Percentiles rank a stretch among this genome's conserved stretches.
Evolutionary conservation across 1,140 invertebrate genomes (phyloP).

Genomic region (Zaprionus nigranus): DNA sequence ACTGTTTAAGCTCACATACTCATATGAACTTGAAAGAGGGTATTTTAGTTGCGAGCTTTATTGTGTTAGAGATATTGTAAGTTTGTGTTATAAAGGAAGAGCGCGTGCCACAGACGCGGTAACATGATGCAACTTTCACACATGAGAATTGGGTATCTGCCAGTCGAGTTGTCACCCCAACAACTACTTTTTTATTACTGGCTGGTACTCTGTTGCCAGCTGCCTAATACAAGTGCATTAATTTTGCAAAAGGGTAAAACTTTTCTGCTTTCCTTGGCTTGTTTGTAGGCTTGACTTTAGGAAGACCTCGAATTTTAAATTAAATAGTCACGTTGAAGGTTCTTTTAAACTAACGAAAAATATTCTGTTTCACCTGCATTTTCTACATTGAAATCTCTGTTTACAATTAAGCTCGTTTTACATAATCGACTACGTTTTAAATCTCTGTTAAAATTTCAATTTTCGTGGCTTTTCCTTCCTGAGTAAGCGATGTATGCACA

Average conservation of each 20-base stretch:
- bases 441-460: not conserved
- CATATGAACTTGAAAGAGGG: not conserved
- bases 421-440: too few species aligned
- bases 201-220: constrained; percentile 24
- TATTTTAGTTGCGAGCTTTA: too few species aligned
- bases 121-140: not conserved
- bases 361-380: not conserved
- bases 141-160: not conserved
- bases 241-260: constrained; percentile 57
- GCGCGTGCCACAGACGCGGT: too few species aligned
- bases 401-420: too few species aligned
- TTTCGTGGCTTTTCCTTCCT: not conserved
- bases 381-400: not conserved
- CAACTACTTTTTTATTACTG: constrained; percentile 5
- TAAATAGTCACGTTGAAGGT: constrained; percentile 43
- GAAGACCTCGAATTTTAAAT: constrained; percentile 59
- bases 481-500: not conserved
- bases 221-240: constrained; percentile 63
- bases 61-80: too few species aligned
- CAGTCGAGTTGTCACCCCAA: not conserved
- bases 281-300: constrained; percentile 9
- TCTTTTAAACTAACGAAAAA: constrained; percentile 6
- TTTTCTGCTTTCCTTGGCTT: constrained; percentile 30
- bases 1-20: not conserved
- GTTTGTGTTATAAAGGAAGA: not conserved